Base-by-base conservation (phyloP, 2,797 vertebrate genomes). In the Austrolebias charrua region DNA sequence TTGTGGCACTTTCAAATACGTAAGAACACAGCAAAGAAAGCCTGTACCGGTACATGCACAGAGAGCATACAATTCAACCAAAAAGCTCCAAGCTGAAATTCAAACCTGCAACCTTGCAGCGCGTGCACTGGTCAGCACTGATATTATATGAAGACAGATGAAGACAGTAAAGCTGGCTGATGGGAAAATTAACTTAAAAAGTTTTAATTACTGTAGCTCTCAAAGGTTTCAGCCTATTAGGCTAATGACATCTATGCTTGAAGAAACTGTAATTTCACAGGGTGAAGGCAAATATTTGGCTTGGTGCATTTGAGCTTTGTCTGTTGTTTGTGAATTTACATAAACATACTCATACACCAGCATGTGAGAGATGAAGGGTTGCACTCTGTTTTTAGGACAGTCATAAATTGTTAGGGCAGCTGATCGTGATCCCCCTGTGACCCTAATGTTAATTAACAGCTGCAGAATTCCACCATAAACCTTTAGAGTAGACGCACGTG, bases 361-460 rank as follows among this genome's bases (percentile, higher is more conserved):
- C 4, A 40, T 48, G 69, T 64, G 62, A 60, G 56, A 71, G 69
- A 67, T 55, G 64, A 62, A 69, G 73, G 75, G 60, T 70, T 80
- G 81, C 73, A 38, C 63, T 45, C 44, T 73, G 82, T 80, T 83
- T 88, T 71, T 73, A 75, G 57, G 50, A 73, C 50, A 66, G 75
- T 72, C 71, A 75, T 90, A 88, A 90, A 91, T 93, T 66, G 68
- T 60, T 42, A 33, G 67, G 71, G 78, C 83, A 73, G 79, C 73
- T 82, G 81, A 85, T 78, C 78, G 81, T 68, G 78, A 88, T 89
- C 85, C 86, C 86, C 68, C 48, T 72, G 81, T 86, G 88, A 83
- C 85, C 71, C 56, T 79, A 79, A 77, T 73, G 76, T 92, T 92
- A 92, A 93, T 93, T 91, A 92, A 86, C 78, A 61, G 73, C 73